Percentiles rank a stretch among this genome's conserved stretches.
Conservation (phyloP, 2,888 invertebrate species). For the Leptura quadrifasciata region DNA sequence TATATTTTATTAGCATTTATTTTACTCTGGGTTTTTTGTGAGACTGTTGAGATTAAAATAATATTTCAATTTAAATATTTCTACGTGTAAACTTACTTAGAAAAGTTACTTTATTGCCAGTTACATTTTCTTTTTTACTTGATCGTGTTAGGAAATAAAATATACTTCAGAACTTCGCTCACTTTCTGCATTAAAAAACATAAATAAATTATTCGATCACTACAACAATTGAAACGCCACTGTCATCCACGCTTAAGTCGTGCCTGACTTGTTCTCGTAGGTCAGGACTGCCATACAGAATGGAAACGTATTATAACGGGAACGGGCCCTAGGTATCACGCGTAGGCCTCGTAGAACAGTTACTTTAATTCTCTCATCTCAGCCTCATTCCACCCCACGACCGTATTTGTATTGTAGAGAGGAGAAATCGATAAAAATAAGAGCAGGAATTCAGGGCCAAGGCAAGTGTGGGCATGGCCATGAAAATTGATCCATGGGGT, state of each 20-base stretch:
- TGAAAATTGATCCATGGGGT: slow-evolving; percentile 49
- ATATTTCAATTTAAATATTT: no score
- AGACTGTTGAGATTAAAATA: no score
- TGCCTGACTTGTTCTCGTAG: slow-evolving; percentile 51
- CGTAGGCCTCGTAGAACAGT: slow-evolving; percentile 48
- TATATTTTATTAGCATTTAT: no score
- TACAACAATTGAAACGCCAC: slow-evolving; percentile 40
- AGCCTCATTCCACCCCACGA: slow-evolving; percentile 40
- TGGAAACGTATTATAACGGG: slow-evolving; percentile 54
- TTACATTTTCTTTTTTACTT: no score
- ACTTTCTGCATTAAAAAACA: no score
- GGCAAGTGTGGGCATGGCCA: slow-evolving; percentile 42
- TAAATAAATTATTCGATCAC: not conserved
- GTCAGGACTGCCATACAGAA: slow-evolving; percentile 53
- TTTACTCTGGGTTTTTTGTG: no score
- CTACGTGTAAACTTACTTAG: no score
- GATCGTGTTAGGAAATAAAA: no score
- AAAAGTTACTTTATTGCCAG: no score
- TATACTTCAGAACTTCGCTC: no score
- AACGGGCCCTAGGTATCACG: slow-evolving; percentile 49
- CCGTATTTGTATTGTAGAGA: slow-evolving; percentile 25
- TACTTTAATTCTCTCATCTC: slow-evolving; percentile 40
- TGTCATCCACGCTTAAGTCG: slow-evolving; percentile 38
- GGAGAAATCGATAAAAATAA: slow-evolving; percentile 56
- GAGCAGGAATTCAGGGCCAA: slow-evolving; percentile 50